phyloP scores from a whole-genome alignment of 2,888 invertebrate species.

The Protodeltote pygarga region DNA sequence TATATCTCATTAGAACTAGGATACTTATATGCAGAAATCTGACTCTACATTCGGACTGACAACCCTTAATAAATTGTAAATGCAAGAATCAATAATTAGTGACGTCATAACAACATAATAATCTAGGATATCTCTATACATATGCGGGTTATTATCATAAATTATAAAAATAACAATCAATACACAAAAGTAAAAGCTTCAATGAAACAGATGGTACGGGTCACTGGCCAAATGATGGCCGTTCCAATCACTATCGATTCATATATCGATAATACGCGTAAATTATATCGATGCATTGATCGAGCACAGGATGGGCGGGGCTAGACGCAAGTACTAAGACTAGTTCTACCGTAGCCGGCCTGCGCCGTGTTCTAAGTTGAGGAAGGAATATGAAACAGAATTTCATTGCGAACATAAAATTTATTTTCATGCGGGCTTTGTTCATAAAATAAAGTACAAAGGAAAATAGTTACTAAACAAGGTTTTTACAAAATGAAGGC shows the following conservation, averaged over 20 bases:
- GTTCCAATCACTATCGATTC: slow-evolving; percentile 65
- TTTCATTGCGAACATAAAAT: slow-evolving; percentile 46
- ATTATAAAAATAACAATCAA: slow-evolving; percentile 27
- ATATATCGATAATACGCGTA: slow-evolving; percentile 57
- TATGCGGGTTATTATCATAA: slow-evolving; percentile 5
- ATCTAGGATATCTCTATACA: slow-evolving; percentile 12
- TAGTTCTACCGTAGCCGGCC: slow-evolving; percentile 59
- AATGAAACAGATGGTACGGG: slow-evolving; percentile 62
- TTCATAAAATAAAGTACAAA: slow-evolving; percentile 12
- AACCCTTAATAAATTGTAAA: too few relatives aligned
- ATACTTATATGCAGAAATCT: too few relatives aligned
- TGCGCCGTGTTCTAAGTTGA: slow-evolving; percentile 55
- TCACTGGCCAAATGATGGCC: slow-evolving; percentile 64
- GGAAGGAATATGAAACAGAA: slow-evolving; percentile 64
- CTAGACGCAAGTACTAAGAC: slow-evolving; percentile 64
- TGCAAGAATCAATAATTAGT: too few relatives aligned
- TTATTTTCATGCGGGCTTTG: slow-evolving; percentile 19
- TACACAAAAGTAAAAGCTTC: slow-evolving; percentile 31
- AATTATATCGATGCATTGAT: slow-evolving; percentile 53
- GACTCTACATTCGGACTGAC: too few relatives aligned
- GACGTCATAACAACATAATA: not conserved
- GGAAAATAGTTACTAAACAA: too few relatives aligned
- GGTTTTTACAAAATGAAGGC: too few relatives aligned
- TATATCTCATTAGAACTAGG: too few relatives aligned
- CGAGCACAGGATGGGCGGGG: slow-evolving; percentile 63